Conservation (phyloP, 2,113 vertebrate genomes). For the Eublepharis macularius region DNA sequence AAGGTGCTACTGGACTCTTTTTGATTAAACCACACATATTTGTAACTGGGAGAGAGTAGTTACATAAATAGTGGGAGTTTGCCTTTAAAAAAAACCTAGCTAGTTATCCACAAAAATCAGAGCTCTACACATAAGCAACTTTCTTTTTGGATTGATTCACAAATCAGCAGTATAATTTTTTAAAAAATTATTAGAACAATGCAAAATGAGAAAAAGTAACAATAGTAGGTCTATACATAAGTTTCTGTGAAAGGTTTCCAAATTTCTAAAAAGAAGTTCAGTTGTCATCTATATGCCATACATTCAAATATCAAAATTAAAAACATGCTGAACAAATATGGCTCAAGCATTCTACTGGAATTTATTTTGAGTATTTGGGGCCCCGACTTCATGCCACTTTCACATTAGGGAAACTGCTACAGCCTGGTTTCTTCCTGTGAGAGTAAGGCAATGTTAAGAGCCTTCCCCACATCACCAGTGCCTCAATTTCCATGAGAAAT, state of each 20-base stretch:
- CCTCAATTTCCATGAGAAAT: neutral
- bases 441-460: neutral
- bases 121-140: conserved; percentile 30
- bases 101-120: conserved; percentile 1
- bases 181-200: too few species aligned
- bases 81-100: neutral
- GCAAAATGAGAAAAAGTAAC: too few species aligned
- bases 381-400: neutral
- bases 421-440: neutral
- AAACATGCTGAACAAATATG: neutral
- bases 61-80: neutral
- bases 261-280: too few species aligned
- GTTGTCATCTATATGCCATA: too few species aligned
- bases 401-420: neutral
- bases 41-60: conserved; percentile 3
- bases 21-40: conserved; percentile 41
- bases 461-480: neutral
- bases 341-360: neutral
- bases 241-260: too few species aligned
- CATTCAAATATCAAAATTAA: neutral
- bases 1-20: too few species aligned
- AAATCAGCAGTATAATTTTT: neutral
- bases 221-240: too few species aligned
- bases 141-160: conserved; percentile 20
- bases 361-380: neutral